Base-by-base conservation (phyloP, 2,888 invertebrate species). In the Euplexia lucipara region DNA sequence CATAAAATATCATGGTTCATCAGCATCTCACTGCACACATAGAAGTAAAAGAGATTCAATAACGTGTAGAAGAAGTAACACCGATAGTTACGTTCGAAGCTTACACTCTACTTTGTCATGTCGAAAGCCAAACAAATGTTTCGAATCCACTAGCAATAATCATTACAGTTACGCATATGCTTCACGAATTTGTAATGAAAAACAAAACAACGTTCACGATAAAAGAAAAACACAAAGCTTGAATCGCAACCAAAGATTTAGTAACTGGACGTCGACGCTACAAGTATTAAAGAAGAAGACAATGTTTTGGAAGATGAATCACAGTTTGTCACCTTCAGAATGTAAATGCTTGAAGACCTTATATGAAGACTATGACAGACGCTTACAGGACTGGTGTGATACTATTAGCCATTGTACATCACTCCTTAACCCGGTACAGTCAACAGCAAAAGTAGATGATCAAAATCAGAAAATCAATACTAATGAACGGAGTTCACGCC, bases 321-420 rank as follows among this genome's bases (percentile, higher is more conserved):
- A 86, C 41, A 89, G 83, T 63, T 77, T 90, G 66, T 84, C 89
- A 7, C 79, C 87, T n/a, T 86, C 92, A 0, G 90, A 93, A 74
- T 90, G 91, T 75, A 91, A 93, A 82, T 95, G 95, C 65, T 87
- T 95, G 68, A 91, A 95, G 83, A 84, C 91, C 6, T 88, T 95
- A 58, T 95, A 95, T 74, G 86, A 92, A 70, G 92, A 95, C 67
- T 95, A 95, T 68, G 95, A 95, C 68, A 90, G 86, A 80, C 90
- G 94, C 22, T 84, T 95, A 64, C 92, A 95, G 74, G 91, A 92
- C 70, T 95, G 95, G 95, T 95, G 95, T 78, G 95, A 95, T 62
- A 92, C 93, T 39, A 86, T 95, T 51, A 94, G 94, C 82, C 88
- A 91, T 66, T 94, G 92, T 74, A 90, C 94, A 32, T 91, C 94